phyloP scores from a whole-genome alignment of 2,888 invertebrate genomes.

The Augiades crinisus region DNA sequence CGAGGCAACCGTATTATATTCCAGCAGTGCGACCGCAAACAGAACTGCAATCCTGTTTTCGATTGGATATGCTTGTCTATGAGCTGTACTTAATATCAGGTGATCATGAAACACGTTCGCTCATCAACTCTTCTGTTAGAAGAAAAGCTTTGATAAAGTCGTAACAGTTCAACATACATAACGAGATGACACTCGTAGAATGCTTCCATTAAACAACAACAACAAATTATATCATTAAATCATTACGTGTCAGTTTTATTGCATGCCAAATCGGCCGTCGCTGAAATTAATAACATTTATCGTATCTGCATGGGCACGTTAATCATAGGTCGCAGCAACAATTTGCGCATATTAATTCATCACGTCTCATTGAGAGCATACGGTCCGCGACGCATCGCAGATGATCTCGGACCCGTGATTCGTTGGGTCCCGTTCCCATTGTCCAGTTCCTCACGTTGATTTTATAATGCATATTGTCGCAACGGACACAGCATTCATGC shows the following conservation, averaged over 20 bases:
- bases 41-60: too few relatives aligned
- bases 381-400: neutral
- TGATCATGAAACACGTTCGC: too few relatives aligned
- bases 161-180: too few relatives aligned
- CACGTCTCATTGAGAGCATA: slow-evolving; percentile 6
- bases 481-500: too few relatives aligned
- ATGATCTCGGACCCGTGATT: neutral
- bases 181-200: too few relatives aligned
- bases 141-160: too few relatives aligned
- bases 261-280: neutral
- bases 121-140: too few relatives aligned
- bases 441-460: neutral
- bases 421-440: neutral
- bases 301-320: slow-evolving; percentile 5
- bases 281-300: slow-evolving; percentile 21
- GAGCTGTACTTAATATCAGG: too few relatives aligned
- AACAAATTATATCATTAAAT: neutral
- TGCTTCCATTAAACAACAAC: neutral
- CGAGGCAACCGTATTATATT: too few relatives aligned
- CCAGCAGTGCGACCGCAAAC: too few relatives aligned
- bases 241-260: neutral
- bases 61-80: too few relatives aligned
- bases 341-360: slow-evolving; percentile 15
- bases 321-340: slow-evolving; percentile 9
- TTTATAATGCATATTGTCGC: too few relatives aligned